Percentiles rank a stretch among this genome's conserved stretches.
Conservation (phyloP, 1,140 invertebrate genomes). For the Thalassaphorura encarpata region DNA sequence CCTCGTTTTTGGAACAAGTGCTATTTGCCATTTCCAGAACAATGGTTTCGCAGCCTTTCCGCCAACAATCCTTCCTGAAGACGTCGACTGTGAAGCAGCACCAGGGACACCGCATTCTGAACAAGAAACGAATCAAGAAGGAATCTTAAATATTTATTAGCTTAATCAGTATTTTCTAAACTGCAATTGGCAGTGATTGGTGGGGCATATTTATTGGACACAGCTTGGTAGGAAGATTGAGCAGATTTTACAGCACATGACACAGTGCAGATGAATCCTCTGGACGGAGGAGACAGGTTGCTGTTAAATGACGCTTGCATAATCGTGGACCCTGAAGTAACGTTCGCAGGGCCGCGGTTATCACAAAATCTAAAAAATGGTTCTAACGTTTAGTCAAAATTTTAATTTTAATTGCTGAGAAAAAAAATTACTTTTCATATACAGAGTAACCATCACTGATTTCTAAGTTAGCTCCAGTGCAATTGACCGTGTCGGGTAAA, state of each 20-base stretch:
- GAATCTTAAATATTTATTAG: background rate
- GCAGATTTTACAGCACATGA: slow-evolving; percentile 6
- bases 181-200: slow-evolving; percentile 22
- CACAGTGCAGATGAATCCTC: slow-evolving; percentile 15
- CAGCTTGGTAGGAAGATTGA: too few relatives aligned
- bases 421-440: slow-evolving; percentile 9
- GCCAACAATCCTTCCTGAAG: slow-evolving; percentile 33
- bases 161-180: too few relatives aligned
- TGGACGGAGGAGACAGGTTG: background rate
- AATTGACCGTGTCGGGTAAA: slow-evolving; percentile 6
- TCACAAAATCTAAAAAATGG: slow-evolving; percentile 23
- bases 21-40: slow-evolving; percentile 40
- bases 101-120: slow-evolving; percentile 26
- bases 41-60: slow-evolving; percentile 35
- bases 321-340: background rate
- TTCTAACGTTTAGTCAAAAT: background rate
- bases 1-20: slow-evolving; percentile 36
- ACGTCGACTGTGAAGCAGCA: background rate
- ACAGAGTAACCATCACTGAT: slow-evolving; percentile 17
- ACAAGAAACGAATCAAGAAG: background rate
- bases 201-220: background rate
- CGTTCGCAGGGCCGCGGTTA: slow-evolving; percentile 11
- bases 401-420: background rate
- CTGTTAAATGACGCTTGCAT: slow-evolving; percentile 6
- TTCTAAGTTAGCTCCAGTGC: slow-evolving; percentile 18